Conservation (phyloP, 2,888 invertebrate species). For the Lasioglossum vierecki region DNA sequence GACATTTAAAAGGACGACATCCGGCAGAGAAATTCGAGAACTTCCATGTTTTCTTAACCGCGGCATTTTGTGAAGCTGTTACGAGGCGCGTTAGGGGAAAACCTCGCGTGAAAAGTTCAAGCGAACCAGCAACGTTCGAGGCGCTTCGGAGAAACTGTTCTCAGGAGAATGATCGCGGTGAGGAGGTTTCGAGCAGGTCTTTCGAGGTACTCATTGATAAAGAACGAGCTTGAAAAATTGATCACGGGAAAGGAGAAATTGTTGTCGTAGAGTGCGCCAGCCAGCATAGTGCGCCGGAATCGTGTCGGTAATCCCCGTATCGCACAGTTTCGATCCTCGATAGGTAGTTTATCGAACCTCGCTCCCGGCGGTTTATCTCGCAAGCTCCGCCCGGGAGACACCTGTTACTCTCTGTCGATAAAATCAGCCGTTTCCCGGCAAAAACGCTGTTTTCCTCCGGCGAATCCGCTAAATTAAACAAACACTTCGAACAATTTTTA, state of each 20-base stretch:
- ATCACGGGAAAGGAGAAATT: not conserved
- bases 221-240: slow-evolving; percentile 8
- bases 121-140: not conserved
- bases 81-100: not conserved
- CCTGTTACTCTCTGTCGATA: slow-evolving; percentile 57
- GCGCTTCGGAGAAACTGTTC: not conserved
- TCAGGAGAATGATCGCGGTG: not conserved
- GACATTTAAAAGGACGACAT: not conserved
- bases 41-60: not conserved
- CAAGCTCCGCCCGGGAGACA: slow-evolving; percentile 14
- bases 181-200: no score
- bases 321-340: not conserved
- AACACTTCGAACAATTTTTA: not conserved
- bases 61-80: not conserved
- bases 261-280: slow-evolving; percentile 7
- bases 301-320: slow-evolving; percentile 43
- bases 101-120: not conserved
- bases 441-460: not conserved
- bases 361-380: slow-evolving; percentile 23
- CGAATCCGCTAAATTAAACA: not conserved
- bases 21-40: not conserved
- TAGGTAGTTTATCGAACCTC: slow-evolving; percentile 43
- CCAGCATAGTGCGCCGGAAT: not conserved
- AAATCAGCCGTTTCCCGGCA: not conserved
- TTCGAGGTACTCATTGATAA: not conserved